These are phyloP conservation scores for Falco berigora DNA, from an alignment of 2,797 vertebrate genomes.

Conservation along the genomic window DNA sequence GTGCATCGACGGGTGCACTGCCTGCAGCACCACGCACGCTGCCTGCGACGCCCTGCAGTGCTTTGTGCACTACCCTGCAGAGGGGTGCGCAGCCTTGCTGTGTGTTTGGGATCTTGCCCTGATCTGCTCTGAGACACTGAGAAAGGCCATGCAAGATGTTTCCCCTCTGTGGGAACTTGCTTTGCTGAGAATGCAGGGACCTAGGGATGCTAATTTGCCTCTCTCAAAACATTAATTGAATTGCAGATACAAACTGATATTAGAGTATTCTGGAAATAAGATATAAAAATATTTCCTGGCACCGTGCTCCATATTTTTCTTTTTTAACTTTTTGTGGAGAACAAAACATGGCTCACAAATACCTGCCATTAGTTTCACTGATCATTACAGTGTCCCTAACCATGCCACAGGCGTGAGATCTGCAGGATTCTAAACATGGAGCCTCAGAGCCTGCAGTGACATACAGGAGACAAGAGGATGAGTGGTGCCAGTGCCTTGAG, in stretches of 20 bases:
- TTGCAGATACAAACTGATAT: background rate
- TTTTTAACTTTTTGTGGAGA: background rate
- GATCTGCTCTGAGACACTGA: background rate
- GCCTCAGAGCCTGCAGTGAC: background rate
- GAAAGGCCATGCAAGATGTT: background rate
- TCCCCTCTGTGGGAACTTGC: background rate
- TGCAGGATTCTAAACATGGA: background rate
- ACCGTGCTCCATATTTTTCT: background rate
- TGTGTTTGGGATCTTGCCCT: background rate
- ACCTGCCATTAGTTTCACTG: background rate
- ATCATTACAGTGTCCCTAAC: background rate
- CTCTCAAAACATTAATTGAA: background rate
- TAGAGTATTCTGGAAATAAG: background rate
- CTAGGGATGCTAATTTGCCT: background rate
- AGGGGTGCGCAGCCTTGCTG: background rate
- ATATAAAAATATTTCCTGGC: slow-evolving; percentile 19
- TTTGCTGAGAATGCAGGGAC: background rate
- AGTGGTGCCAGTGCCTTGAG: background rate
- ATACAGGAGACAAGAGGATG: background rate
- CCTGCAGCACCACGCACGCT: background rate
- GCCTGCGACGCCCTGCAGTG: background rate
- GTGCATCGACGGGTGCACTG: background rate
- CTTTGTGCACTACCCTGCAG: background rate
- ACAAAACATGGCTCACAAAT: background rate
- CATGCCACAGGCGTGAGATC: background rate